Evolutionary conservation across 2,797 vertebrate species (phyloP).

Genomic region (Hemitrygon akajei): DNA sequence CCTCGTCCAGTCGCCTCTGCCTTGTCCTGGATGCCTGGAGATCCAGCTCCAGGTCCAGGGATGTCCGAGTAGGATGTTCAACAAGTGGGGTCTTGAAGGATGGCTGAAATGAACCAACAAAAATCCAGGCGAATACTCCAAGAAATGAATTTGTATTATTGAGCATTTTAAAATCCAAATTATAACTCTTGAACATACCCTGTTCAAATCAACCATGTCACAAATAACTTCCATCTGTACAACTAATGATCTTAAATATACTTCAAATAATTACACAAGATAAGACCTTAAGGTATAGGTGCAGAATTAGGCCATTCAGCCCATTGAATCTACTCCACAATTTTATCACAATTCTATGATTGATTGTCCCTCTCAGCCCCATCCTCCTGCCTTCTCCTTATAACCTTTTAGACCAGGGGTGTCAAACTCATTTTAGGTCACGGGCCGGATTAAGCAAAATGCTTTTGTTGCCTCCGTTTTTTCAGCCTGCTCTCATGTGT

Average conservation of each 20-base stretch:
- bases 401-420: too few relatives aligned
- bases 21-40: constrained; percentile 95
- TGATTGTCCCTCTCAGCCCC: too few relatives aligned
- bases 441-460: too few relatives aligned
- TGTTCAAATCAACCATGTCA: background rate
- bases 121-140: background rate
- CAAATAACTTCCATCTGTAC: background rate
- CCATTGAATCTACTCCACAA: too few relatives aligned
- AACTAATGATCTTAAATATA: background rate
- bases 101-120: constrained; percentile 53
- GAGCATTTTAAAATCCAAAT: background rate
- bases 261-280: background rate
- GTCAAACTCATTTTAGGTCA: too few relatives aligned
- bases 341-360: too few relatives aligned
- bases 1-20: constrained; percentile 89
- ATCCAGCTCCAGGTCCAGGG: constrained; percentile 99
- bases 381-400: too few relatives aligned
- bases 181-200: background rate
- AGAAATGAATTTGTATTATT: background rate
- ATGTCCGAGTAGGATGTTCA: constrained; percentile 87
- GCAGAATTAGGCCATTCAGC: too few relatives aligned
- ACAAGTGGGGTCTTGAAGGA: constrained; percentile 83
- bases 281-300: too few relatives aligned
- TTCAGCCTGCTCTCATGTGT: too few relatives aligned
- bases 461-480: too few relatives aligned